These are phyloP conservation scores for Hycleus phaleratus DNA, from an alignment of 1,140 invertebrate species.

Conservation along the genomic window DNA sequence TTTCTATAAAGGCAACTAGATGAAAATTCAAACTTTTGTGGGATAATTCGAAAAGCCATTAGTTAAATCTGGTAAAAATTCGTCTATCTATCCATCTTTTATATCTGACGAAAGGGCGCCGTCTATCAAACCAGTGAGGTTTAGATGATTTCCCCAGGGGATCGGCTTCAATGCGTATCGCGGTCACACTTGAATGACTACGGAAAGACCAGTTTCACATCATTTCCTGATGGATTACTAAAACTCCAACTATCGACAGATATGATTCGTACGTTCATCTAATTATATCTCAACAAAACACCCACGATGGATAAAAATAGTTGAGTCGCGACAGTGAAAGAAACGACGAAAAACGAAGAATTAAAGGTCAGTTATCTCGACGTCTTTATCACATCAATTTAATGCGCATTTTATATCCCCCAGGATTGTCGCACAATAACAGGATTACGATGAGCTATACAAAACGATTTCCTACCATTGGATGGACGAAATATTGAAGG, in stretches of 20 bases:
- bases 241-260: not conserved
- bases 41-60: conserved; percentile 29
- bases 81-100: no score
- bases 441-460: conserved; percentile 7
- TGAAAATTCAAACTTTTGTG: not conserved
- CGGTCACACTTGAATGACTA: conserved; percentile 39
- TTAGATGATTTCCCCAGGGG: conserved; percentile 39
- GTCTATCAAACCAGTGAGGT: conserved; percentile 24
- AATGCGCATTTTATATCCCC: conserved; percentile 13
- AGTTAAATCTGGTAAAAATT: conserved; percentile 29
- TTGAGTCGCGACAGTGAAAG: no score
- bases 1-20: no score
- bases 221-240: conserved; percentile 39
- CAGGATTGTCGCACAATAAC: not conserved
- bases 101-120: conserved; percentile 13
- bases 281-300: no score
- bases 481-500: conserved; percentile 5
- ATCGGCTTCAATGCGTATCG: conserved; percentile 30
- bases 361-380: conserved; percentile 5
- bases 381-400: conserved; percentile 2
- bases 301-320: no score
- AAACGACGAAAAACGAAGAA: no score
- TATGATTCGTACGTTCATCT: no score
- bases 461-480: not conserved
- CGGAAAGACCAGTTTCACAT: conserved; percentile 36